Evolutionary conservation across 2,888 invertebrate species (phyloP), one percentile per base, ranked within the genome.

Genomic region (Eupithecia insigniata): DNA sequence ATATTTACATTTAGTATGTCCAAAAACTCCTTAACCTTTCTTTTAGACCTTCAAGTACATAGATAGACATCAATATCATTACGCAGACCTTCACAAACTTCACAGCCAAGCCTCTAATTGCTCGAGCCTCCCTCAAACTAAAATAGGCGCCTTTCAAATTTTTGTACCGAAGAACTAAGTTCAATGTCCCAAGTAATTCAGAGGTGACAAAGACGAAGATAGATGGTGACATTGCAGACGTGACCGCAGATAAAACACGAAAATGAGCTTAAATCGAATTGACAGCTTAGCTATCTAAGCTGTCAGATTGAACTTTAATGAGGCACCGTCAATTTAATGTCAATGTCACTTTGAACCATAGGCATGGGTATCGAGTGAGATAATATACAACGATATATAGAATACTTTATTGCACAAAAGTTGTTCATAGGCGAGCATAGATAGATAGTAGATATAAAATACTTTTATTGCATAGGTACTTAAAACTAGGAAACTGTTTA

Each of bases 141-240:
- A 70, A 70, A 67, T 28, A 70, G 26, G 30, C 39, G 26, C 67
- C 67, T 12, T 64, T 46, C 32, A 67, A 70, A 70, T 62, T 65
- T 70, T 65, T 60, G 8, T 14, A 69, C 68, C 22, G 36, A 67
- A 66, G 66, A 69, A 70, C 4, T 51, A 30, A 67, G 71, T 74
- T 69, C 69, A 75, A 68, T 51, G 30, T 36, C 39, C 60, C 70
- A 72, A 74, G 67, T 78, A 78, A 77, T 78, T 71, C 66, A 69
- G 65, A 75, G 68, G 75, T 76, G 75, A 80, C 74, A 70, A 70
- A 73, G 78, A 79, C 67, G 70, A 70, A 73, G 76, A 80, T 75
- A 67, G 73, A 71, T 73, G 65, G 55, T 46, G 32, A 55, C 62
- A 66, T 69, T 64, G 71, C 69, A 69, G 75, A 76, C 76, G 76